Evolutionary conservation across 2,797 vertebrate genomes (phyloP).

Genomic region (Liparis tanakae): DNA sequence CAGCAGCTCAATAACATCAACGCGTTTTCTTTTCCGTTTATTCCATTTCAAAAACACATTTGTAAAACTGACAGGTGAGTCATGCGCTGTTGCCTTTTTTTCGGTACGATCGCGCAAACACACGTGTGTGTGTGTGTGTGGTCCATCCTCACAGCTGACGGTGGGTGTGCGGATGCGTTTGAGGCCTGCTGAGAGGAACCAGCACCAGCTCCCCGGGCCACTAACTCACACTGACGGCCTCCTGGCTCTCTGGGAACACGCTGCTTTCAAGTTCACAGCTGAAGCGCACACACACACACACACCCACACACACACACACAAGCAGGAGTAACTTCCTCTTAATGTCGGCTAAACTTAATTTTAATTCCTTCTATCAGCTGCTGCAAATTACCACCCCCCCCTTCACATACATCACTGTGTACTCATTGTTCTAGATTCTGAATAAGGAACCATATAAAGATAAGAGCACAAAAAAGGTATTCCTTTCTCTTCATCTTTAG

Average conservation of each 20-base stretch:
- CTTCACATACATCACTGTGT: not conserved
- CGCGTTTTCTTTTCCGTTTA: not conserved
- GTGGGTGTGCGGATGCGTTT: constrained; percentile 45
- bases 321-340: not conserved
- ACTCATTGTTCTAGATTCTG: not conserved
- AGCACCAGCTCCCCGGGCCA: constrained; percentile 25
- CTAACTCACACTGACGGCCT: constrained; percentile 50
- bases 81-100: not conserved
- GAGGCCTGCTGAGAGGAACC: constrained; percentile 45
- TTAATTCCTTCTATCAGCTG: not conserved
- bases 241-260: constrained; percentile 1
- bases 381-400: not conserved
- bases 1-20: not conserved
- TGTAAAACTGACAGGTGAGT: not conserved
- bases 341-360: not conserved
- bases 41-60: no score
- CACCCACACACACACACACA: not conserved
- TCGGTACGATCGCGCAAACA: not conserved
- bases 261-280: constrained; percentile 11
- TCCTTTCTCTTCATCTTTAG: not conserved
- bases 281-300: not conserved
- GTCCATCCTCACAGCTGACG: constrained; percentile 32
- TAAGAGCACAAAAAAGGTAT: not conserved
- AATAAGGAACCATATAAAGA: not conserved
- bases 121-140: constrained; percentile 21